Conservation (phyloP, 2,888 invertebrate genomes). For the Megaustenia siamemsis region DNA sequence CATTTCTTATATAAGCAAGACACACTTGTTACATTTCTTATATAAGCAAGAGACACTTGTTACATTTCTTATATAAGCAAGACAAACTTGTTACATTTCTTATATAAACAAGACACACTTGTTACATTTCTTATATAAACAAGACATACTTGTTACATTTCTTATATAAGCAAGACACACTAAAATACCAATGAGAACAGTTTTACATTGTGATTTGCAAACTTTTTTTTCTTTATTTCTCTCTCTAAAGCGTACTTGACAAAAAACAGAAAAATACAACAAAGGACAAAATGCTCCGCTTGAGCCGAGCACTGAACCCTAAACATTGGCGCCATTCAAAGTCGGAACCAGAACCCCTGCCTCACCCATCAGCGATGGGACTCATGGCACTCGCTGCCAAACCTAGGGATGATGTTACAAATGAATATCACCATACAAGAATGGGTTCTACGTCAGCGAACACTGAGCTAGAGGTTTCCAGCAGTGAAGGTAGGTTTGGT, state of each 20-base stretch:
- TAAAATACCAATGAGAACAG: too few species aligned
- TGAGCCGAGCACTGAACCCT: constrained; percentile 57
- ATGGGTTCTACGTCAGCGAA: background rate
- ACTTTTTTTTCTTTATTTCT: too few species aligned
- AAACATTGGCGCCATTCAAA: constrained; percentile 53
- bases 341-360: constrained; percentile 45
- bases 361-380: constrained; percentile 52
- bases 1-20: too few species aligned
- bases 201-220: too few species aligned
- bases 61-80: too few species aligned
- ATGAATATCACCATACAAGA: constrained; percentile 47
- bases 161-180: too few species aligned
- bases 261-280: constrained; percentile 25
- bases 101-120: too few species aligned
- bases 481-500: background rate
- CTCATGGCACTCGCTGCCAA: constrained; percentile 46
- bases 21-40: too few species aligned
- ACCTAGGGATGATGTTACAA: background rate
- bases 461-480: background rate
- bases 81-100: too few species aligned
- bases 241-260: constrained; percentile 29
- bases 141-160: too few species aligned
- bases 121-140: too few species aligned
- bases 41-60: too few species aligned
- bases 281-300: constrained; percentile 53